Base-by-base conservation (phyloP, 2,888 invertebrate genomes). In the Copidosoma aretas region DNA sequence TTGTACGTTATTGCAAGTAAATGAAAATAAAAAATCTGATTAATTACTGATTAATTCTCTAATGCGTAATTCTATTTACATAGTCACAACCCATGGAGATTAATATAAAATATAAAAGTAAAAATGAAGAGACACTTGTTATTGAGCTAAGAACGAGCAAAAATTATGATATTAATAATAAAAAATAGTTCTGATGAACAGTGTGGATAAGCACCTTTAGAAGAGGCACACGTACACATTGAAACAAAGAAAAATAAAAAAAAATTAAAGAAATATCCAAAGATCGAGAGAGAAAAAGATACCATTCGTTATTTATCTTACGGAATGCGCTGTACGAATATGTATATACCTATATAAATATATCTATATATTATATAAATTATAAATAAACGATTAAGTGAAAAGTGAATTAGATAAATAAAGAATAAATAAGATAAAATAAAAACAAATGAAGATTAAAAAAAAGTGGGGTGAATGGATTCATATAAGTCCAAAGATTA, bases 301-400 rank as follows among this genome's bases (percentile, higher is more conserved):
- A 70, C 59, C 53, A 68, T 68, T 67, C 64, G 71, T 71, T 71
- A 69, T 71, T 67, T 69, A 69, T 64, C 67, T 69, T 68, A 65
- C 52, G n/a, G 67, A 68, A 62, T 64, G 67, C 64, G 61, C 64
- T 71, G 69, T 71, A 71, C 67, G 71, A 71, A 71, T 71, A 69
- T 71, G 71, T 71, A 71, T 71, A 71, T 71, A 71, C 71, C 71
- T 71, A 71, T 71, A 71, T 69, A 71, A 71, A 71, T 71, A 71
- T 63, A 71, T 68, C 63, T 69, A 71, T 71, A 64, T 58, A 68
- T 63, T 64, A 69, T 67, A 70, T 62, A 66, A 65, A 67, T 58
- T 63, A 70, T 70, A 70, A 67, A 67, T 70, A 60, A 67, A 64
- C 57, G 43, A 67, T 67, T 67, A 70, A 67, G 63, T 57, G 66